Conservation (phyloP, 2,113 vertebrate genomes). For the Aplodontia rufa region DNA sequence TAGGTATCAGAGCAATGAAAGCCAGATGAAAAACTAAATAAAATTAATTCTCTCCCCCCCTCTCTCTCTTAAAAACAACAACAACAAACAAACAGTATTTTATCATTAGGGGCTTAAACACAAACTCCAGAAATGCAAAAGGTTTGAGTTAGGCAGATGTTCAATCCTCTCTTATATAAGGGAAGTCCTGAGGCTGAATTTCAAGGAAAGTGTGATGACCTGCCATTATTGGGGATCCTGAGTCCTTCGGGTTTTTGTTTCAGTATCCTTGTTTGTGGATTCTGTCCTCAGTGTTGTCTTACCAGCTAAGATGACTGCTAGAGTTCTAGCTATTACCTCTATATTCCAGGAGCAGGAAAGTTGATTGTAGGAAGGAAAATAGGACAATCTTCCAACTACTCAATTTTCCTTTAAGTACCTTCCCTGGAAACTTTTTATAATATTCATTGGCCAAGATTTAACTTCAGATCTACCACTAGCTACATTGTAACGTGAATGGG, state of each 20-base stretch:
- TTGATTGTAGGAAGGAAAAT: not conserved
- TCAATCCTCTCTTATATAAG: not conserved
- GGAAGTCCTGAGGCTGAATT: not conserved
- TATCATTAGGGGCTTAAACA: not conserved
- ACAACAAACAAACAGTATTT: slow-evolving; percentile 27
- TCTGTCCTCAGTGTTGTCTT: not conserved
- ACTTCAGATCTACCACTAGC: not conserved
- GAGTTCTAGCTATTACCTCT: not conserved
- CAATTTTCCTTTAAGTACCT: not conserved
- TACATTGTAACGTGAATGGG: not conserved
- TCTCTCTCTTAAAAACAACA: too few relatives aligned
- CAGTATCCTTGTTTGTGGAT: not conserved
- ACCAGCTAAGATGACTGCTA: not conserved
- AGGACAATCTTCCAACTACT: not conserved
- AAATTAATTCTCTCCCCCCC: too few relatives aligned
- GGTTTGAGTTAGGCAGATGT: not conserved
- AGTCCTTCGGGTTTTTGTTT: not conserved
- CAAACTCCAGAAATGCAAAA: not conserved
- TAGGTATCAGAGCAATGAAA: too few relatives aligned
- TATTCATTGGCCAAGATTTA: not conserved
- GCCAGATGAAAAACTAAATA: too few relatives aligned
- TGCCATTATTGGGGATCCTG: not conserved
- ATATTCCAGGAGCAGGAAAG: not conserved
- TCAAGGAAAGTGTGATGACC: not conserved
- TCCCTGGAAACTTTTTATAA: not conserved